Base-by-base conservation (phyloP, 2,113 vertebrate species). In the Plestiodon gilberti region DNA sequence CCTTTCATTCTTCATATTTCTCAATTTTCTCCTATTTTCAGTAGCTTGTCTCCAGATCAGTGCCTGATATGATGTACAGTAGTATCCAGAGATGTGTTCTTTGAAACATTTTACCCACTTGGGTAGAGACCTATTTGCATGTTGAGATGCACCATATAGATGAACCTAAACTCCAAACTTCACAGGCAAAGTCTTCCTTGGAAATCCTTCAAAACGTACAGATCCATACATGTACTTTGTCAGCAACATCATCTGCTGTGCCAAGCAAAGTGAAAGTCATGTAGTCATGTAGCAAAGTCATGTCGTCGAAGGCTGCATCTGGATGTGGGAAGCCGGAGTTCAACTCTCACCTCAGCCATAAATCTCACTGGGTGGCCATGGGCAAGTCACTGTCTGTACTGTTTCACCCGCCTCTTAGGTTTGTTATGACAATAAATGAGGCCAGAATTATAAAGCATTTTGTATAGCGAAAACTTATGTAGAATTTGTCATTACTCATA, bases 351-450 rank as follows among this genome's bases (percentile, higher is more conserved):
- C 48, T 55, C 48, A n/a, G 20, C 22, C 62, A 48, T 48, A n/a
- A 81, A 48, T 67, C 79, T 81, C 62, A 48, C 40, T 81, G 79
- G 64, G 80, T 81, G 64, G 80, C 40, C 80, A 15, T 69, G 40
- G 43, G 43, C 10, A 70, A 70, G 48, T 14, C 65, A 55, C 20
- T 10, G 10, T 30, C 23, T 65, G 14, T 62, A 35, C 57, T 9
- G 43, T 70, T 57, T 55, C 52, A 55, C 20, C 48, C 55, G 28
- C 11, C 28, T 69, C 38, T 52, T 67, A 1, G 3, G 79, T 17
- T 52, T 55, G 38, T 82, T 70, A 35, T 69, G 65, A 52, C 65
- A 82, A 69, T 23, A 70, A 82, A 70, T 35, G 35, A 67, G 61
- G 61, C 35, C 40, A 33, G 65, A 35, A 43, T 33, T 48, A 67